A percentile compares a stretch with the other conserved stretches of the same genome.
Evolutionary conservation across 2,113 vertebrate species (phyloP).

Genomic region (Paracanthobrama guichenoti): DNA sequence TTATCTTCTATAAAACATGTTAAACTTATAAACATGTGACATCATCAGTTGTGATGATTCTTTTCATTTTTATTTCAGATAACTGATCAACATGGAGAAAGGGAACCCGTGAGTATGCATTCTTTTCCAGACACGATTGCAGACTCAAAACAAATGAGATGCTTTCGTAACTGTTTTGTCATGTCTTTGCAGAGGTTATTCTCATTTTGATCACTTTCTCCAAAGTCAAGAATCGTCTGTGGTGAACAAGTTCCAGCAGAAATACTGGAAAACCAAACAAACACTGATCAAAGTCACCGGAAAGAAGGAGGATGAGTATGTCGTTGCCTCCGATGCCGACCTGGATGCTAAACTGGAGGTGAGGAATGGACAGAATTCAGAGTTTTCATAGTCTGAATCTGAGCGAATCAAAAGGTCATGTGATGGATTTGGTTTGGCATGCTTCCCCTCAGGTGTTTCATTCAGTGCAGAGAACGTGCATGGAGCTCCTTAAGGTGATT

Average conservation of each 20-base stretch:
- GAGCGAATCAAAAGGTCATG: background rate
- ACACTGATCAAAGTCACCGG: slow-evolving; percentile 94
- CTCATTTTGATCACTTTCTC: slow-evolving; percentile 84
- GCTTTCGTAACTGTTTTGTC: background rate
- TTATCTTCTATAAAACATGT: background rate
- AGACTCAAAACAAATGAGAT: background rate
- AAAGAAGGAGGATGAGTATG: slow-evolving; percentile 94
- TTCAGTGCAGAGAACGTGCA: slow-evolving; percentile 95
- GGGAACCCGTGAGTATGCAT: slow-evolving; percentile 69
- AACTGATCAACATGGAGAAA: slow-evolving; percentile 67
- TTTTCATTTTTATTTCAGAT: slow-evolving; percentile 50
- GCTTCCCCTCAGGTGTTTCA: slow-evolving; percentile 85
- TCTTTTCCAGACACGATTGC: background rate
- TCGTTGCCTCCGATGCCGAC: slow-evolving; percentile 94
- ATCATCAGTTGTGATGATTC: background rate
- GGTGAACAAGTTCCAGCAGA: slow-evolving; percentile 96
- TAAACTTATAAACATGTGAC: background rate
- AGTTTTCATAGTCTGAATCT: background rate
- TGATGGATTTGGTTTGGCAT: background rate
- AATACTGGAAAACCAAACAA: slow-evolving; percentile 98
- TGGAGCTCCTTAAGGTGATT: slow-evolving; percentile 97
- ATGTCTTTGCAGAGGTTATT: slow-evolving; percentile 74
- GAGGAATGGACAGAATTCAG: slow-evolving; percentile 39
- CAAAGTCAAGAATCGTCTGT: slow-evolving; percentile 91
- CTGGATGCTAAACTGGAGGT: slow-evolving; percentile 97